Evolutionary conservation across 1,140 invertebrate genomes (phyloP).

Genomic region (Heliconius melpomene): DNA sequence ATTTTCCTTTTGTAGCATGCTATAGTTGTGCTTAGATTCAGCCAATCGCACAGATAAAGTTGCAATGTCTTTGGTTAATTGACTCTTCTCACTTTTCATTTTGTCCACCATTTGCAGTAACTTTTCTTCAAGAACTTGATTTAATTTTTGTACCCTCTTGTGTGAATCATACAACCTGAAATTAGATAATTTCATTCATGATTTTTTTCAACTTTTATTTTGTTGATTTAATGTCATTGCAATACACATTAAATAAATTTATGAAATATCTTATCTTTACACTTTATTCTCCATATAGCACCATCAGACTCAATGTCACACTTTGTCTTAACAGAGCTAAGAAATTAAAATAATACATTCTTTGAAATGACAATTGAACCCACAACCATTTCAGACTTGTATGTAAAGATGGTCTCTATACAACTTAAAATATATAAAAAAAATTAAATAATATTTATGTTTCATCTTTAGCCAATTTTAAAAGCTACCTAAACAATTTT

Average conservation of each 20-base stretch:
- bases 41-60: slow-evolving; percentile 93
- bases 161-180: slow-evolving; percentile 94
- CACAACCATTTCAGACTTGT: too few species aligned
- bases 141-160: slow-evolving; percentile 96
- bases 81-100: slow-evolving; percentile 94
- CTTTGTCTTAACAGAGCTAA: too few species aligned
- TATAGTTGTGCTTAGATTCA: slow-evolving; percentile 92
- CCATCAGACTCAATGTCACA: too few species aligned
- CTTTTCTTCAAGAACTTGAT: slow-evolving; percentile 97
- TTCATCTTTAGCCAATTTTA: too few species aligned
- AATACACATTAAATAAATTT: not conserved
- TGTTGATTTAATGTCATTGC: not conserved
- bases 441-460: too few species aligned
- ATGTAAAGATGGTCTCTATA: too few species aligned
- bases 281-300: too few species aligned
- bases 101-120: slow-evolving; percentile 95
- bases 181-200: slow-evolving; percentile 41
- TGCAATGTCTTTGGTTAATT: slow-evolving; percentile 92
- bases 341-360: too few species aligned
- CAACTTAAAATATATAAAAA: too few species aligned
- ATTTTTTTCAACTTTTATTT: not conserved
- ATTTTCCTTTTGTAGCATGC: slow-evolving; percentile 95
- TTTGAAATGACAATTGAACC: too few species aligned
- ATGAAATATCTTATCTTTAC: not conserved
- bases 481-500: too few species aligned